These are phyloP conservation scores for Clavelina lepadiformis DNA, from an alignment of 23 tunicate genomes.

Conservation along the genomic window DNA sequence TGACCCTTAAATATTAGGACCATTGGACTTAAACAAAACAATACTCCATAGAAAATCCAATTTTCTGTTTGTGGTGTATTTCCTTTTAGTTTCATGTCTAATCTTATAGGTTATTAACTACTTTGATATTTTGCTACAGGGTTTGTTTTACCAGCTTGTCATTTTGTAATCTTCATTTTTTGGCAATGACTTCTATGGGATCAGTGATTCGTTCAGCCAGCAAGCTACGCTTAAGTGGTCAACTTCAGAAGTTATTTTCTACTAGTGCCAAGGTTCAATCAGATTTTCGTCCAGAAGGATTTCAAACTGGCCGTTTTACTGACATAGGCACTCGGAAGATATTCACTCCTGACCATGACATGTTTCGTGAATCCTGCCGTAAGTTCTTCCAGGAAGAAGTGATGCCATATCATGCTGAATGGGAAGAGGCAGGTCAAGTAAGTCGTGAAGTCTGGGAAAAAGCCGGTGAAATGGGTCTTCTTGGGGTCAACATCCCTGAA, in stretches of 20 bases:
- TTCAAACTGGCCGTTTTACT: constrained; percentile 61
- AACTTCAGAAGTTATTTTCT: background rate
- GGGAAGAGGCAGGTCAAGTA: constrained; percentile 89
- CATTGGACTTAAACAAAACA: no score
- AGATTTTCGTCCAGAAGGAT: constrained; percentile 62
- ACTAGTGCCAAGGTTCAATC: constrained; percentile 3
- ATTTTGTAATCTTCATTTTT: no score
- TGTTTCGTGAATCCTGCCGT: constrained; percentile 87
- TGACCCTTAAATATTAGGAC: no score
- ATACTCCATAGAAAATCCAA: no score
- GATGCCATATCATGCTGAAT: constrained; percentile 57
- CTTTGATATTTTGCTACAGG: no score
- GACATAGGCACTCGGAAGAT: constrained; percentile 93
- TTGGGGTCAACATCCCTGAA: constrained; percentile 66
- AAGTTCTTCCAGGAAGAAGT: constrained; percentile 95
- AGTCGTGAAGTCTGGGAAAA: constrained; percentile 80
- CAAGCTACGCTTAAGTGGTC: background rate
- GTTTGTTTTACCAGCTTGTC: no score
- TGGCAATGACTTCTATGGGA: constrained; percentile 2
- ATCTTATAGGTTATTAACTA: no score
- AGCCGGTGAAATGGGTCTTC: constrained; percentile 91
- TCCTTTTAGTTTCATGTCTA: no score
- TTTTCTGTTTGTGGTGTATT: no score
- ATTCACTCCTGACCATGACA: constrained; percentile 86
- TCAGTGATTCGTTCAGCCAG: constrained; percentile 5